Evolutionary conservation across 2,797 vertebrate species (phyloP), one percentile per base, ranked within the genome.

Genomic region (Mareca penelope): DNA sequence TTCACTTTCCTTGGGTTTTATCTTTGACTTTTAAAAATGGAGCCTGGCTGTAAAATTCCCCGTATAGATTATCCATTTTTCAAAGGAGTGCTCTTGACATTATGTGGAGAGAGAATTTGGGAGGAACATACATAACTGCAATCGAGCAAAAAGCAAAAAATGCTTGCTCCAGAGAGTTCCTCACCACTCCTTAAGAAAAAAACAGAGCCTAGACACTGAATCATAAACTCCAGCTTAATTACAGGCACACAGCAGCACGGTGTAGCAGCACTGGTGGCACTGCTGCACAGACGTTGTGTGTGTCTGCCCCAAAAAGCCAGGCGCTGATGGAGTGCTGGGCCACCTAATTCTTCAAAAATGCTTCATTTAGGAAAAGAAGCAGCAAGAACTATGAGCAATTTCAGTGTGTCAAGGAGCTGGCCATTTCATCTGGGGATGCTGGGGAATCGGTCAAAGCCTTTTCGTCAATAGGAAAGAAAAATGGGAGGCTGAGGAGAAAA

Each of bases 31-130:
- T 94, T 69, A 80, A 92, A 94, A 96, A 93, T 48, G 78, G 87
- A 72, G 64, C 46, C 70, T 75, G 80, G 75, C 78, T 90, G 73
- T 89, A 95, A 96, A 96, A 95, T 81, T 89, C 91, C 46, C 61
- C 0, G 0, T 94, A 90, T 92, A 91, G 96, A 95, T 97, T 96
- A 92, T 77, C 82, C 95, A 93, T 97, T 97, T 95, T 92, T 96
- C 94, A 96, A 78, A 85, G 75, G 80, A 91, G 50, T 18, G n/a
- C 75, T 93, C 85, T 39, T 85, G 92, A 89, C 50, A n/a, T 85
- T 80, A 80, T 17, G 65, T 56, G 80, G 80, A 52, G 88, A 92
- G 77, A 94, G 78, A 90, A 91, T 77, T 91, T 85, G 31, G 76
- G 56, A 76, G 76, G 56, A 94, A 94, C 86, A 94, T 55, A 73